Evolutionary conservation across 2,888 invertebrate genomes (phyloP).

Genomic region (Agonopterix arenella): DNA sequence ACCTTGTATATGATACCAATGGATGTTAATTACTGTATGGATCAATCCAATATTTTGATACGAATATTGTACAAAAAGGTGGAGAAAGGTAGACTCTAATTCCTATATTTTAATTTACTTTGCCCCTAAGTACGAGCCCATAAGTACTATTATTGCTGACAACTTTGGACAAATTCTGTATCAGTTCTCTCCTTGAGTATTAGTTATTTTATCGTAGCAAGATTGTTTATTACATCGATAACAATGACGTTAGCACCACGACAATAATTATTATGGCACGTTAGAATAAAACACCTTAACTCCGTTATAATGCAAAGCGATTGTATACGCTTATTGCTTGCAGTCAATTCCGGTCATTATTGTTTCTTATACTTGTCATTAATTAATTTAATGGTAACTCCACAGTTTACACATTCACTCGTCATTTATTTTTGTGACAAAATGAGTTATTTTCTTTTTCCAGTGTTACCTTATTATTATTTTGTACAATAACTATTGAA

Average conservation of each 20-base stretch:
- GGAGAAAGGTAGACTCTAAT: background rate
- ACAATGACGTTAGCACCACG: constrained; percentile 40
- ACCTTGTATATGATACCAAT: no score
- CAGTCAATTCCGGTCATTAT: constrained; percentile 42
- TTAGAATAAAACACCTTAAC: constrained; percentile 34
- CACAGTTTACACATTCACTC: background rate
- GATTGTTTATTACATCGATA: constrained; percentile 13
- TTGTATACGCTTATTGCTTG: constrained; percentile 39
- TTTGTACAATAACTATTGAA: constrained; percentile 19
- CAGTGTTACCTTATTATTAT: background rate
- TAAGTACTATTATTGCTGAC: constrained; percentile 49
- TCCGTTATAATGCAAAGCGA: constrained; percentile 34
- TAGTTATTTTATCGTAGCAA: constrained; percentile 7
- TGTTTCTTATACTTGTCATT: constrained; percentile 14
- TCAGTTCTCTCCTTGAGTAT: constrained; percentile 10
- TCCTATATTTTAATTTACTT: constrained; percentile 1
- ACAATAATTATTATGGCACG: constrained; percentile 45
- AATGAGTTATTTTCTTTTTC: constrained; percentile 16
- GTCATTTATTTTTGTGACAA: constrained; percentile 12
- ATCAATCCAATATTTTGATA: no score
- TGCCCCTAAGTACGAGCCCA: constrained; percentile 38
- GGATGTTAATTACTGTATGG: no score
- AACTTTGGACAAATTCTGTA: constrained; percentile 22
- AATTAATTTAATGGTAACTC: constrained; percentile 27
- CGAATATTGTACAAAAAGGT: background rate